Percentiles rank a stretch among this genome's conserved stretches.
Conservation (phyloP, 1,140 invertebrate species). For the Drosophila takahashii region DNA sequence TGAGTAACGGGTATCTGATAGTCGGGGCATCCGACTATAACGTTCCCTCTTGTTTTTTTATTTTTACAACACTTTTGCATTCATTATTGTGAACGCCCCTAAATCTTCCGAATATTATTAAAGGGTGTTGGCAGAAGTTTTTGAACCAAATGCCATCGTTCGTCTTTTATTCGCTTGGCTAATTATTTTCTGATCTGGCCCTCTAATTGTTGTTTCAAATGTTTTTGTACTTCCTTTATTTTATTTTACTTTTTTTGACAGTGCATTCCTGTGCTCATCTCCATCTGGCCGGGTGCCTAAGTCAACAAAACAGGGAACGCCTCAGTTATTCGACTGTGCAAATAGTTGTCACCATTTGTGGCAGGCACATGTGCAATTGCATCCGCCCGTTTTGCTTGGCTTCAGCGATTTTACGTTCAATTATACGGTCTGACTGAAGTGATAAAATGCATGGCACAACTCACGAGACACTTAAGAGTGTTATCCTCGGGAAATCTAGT, state of each 20-base stretch:
- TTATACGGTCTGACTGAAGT: conserved; percentile 82
- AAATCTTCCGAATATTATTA: conserved; percentile 42
- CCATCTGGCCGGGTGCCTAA: conserved; percentile 52
- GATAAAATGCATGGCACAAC: conserved; percentile 72
- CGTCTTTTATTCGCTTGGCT: conserved; percentile 52
- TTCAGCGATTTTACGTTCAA: conserved; percentile 76
- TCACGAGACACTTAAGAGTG: conserved; percentile 21
- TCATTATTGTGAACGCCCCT: conserved; percentile 46
- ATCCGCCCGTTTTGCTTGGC: conserved; percentile 49
- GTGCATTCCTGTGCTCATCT: conserved; percentile 6
- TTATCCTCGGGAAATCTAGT: neutral
- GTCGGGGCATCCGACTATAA: no score
- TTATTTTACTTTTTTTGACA: neutral
- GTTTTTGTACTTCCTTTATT: conserved; percentile 33
- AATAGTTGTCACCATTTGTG: conserved; percentile 79
- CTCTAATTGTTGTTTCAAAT: conserved; percentile 69
- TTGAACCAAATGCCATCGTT: conserved; percentile 28
- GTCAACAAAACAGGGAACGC: conserved; percentile 49
- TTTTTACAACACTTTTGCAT: conserved; percentile 46
- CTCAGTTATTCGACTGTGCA: conserved; percentile 66
- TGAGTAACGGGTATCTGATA: no score
- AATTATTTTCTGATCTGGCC: conserved; percentile 59
- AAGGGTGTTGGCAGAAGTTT: conserved; percentile 15
- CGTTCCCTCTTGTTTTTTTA: no score
- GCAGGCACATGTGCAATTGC: conserved; percentile 41